Conservation (phyloP, 2,113 vertebrate genomes). For the Ceuthmochares aereus region DNA sequence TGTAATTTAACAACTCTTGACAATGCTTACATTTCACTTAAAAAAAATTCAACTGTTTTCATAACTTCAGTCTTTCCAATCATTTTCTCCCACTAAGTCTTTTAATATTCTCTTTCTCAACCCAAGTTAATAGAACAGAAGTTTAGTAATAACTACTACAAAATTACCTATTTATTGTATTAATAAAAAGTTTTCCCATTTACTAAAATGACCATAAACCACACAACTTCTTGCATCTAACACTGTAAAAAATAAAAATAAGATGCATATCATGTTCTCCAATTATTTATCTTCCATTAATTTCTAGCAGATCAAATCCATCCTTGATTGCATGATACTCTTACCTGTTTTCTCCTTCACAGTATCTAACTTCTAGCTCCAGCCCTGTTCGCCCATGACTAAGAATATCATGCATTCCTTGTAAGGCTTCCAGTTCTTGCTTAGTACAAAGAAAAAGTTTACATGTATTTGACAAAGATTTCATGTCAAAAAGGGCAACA, state of each 20-base stretch:
- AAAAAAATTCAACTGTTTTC: constrained; percentile 39
- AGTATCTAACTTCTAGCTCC: not conserved
- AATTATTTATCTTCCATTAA: not conserved
- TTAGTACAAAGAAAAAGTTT: not conserved
- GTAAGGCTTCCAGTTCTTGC: not conserved
- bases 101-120: constrained; percentile 2
- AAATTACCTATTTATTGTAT: not conserved
- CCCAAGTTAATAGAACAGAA: not conserved
- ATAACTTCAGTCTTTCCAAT: not conserved
- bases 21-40: constrained; percentile 47
- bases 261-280: not conserved
- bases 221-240: not conserved
- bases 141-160: not conserved
- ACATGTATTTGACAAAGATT: not conserved
- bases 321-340: not conserved
- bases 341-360: not conserved
- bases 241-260: not conserved
- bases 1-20: constrained; percentile 44
- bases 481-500: not conserved
- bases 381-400: not conserved
- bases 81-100: not conserved
- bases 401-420: not conserved
- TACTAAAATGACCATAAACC: constrained; percentile 10
- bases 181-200: not conserved
- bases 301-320: not conserved